Base-by-base conservation (phyloP, 2,888 invertebrate species). In the Lacanobia oleracea region DNA sequence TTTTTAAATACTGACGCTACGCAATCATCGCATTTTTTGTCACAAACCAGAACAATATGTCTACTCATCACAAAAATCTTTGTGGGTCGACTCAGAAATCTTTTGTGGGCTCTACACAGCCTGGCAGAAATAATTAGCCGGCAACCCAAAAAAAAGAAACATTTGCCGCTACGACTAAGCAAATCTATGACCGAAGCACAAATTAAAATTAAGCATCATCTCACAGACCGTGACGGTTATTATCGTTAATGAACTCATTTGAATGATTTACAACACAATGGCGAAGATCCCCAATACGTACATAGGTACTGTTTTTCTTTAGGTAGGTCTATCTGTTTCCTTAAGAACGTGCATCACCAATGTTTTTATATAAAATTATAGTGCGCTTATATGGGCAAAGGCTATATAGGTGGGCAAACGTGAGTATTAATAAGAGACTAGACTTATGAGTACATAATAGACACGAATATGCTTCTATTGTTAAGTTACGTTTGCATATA, bases 211-310 rank as follows among this genome's bases (percentile, higher is more conserved):
- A 50, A 48, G 18, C 33, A 33, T 68, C 16, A 65, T 71, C 10
- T 48, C 10, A 48, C 68, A 33, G 33, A 83, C 79, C 86, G 71
- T 72, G 64, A 77, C 74, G 73, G 65, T 50, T 45, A 21, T 68
- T 68, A 76, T 67, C 43, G 1, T 53, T 69, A 71, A 70, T 7
- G 21, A 70, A 67, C 54, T 70, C 66, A 75, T 83, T 82, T 69
- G 61, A 73, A 82, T 83, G 21, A 74, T 62, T 61, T 62, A 69
- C 40, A 62, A 48, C 59, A 75, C 63, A 65, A 62, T 53, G 12
- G 62, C 37, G 18, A 61, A 72, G 57, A 70, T 82, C 53, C 50
- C 21, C 14, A 51, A 77, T 59, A 65, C 18, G 21, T 63, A 68
- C 18, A 21, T 23, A 33, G 33, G 12, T 33, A 23, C 8, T 43